Evolutionary conservation across 2,888 invertebrate genomes (phyloP).

Genomic region (Tenthredo notha): DNA sequence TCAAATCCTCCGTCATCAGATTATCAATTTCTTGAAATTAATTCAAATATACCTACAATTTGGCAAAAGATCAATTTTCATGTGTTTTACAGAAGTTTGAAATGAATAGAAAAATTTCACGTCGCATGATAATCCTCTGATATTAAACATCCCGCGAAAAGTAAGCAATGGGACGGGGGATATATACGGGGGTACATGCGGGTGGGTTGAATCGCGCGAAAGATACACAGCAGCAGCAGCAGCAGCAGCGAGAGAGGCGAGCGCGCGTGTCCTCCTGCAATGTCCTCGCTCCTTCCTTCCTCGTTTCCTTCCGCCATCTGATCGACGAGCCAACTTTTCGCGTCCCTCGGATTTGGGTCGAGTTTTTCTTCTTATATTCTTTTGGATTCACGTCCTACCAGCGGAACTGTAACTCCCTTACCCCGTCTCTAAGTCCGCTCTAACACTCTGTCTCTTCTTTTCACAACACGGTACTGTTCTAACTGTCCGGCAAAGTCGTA

Average conservation of each 20-base stretch:
- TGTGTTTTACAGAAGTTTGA: background rate
- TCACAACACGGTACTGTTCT: constrained; percentile 39
- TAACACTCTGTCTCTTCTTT: constrained; percentile 42
- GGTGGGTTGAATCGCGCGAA: constrained; percentile 56
- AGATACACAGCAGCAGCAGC: constrained; percentile 66
- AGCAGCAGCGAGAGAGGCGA: constrained; percentile 60
- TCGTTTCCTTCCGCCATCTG: constrained; percentile 75
- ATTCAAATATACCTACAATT: background rate
- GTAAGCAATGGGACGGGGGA: constrained; percentile 17
- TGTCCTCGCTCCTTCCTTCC: constrained; percentile 69
- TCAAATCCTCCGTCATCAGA: background rate
- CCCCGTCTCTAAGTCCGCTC: constrained; percentile 53
- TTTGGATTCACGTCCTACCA: constrained; percentile 37
- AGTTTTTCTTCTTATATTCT: constrained; percentile 62
- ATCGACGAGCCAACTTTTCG: constrained; percentile 77
- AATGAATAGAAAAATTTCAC: background rate
- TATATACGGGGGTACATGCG: background rate
- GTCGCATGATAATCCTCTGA: background rate
- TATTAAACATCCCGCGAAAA: constrained; percentile 31
- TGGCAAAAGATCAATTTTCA: background rate
- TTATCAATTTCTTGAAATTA: background rate
- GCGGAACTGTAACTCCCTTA: constrained; percentile 27
- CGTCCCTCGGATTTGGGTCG: constrained; percentile 75
- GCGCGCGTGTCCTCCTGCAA: constrained; percentile 71
- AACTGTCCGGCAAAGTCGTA: constrained; percentile 52